Evolutionary conservation across 30 jellyfish, hydroid and myxozoan genomes (phyloP), one percentile per base, ranked within the genome.

Genomic region (Clytia hemisphaerica): DNA sequence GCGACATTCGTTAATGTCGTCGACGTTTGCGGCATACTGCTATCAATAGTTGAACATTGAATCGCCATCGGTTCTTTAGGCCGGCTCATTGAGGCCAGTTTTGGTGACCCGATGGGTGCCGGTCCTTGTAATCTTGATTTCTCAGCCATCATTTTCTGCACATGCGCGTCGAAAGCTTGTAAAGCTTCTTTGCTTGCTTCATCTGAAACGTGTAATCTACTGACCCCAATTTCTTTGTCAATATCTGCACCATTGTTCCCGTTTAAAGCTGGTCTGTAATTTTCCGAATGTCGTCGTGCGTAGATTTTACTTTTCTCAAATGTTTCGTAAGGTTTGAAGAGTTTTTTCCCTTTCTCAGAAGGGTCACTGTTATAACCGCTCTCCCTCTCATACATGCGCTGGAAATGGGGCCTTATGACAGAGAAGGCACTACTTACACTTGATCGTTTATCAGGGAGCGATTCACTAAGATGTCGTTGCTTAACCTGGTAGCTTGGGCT

Each of bases 1-100:
- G 50, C 82, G 10, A 74, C 27, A 2, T 73, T 79, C 7, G 88
- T 75, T n/a, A n/a, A n/a, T 5, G 31, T 45, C 4, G 81, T 45
- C 32, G 46, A 75, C 15, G 79, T 72, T n/a, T n/a, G n/a, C n/a
- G n/a, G n/a, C n/a, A n/a, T n/a, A n/a, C n/a, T n/a, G 72, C 95
- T 85, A 49, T 85, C 95, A 18, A 85, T 82, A 3, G 79, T 77
- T 33, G 95, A 77, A 30, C 89, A 75, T 34, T 85, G 95, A 26
- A 85, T 90, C 27, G 59, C 14, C 30, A 58, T 5, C 16, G 25
- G 25, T 24, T 58, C n/a, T n/a, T n/a, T n/a, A n/a, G n/a, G n/a
- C n/a, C n/a, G n/a, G n/a, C n/a, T n/a, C n/a, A n/a, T n/a, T n/a
- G n/a, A n/a, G n/a, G n/a, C n/a, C n/a, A n/a, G n/a, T n/a, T n/a